Evolutionary conservation across 2,797 vertebrate genomes (phyloP), one percentile per base, ranked within the genome.

Genomic region (Crenichthys baileyi): DNA sequence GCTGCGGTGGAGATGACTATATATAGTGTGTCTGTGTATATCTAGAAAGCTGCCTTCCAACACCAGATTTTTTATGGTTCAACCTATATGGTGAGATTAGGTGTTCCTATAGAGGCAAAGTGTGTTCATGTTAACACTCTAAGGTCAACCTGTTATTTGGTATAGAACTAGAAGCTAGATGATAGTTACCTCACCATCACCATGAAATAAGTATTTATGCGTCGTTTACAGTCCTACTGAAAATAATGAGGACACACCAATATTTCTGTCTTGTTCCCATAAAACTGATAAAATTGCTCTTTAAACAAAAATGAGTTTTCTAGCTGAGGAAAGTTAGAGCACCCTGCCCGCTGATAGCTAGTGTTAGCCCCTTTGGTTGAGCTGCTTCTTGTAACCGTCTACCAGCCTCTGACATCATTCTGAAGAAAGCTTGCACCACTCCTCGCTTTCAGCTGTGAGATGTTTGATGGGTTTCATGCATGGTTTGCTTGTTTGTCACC

Each of bases 1-100:
- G 80, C 82, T 78, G 88, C 91, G 81, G 85, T 91, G 89, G 82
- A 88, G 91, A 87, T 36, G 61, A 73, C 65, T 72, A 20, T 72
- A 81, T 65, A 76, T 41, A 51, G 41, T 26, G 48, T 65, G 58
- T 71, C 9, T 75, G 24, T 65, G 46, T 79, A 22, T 55, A 58
- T 61, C 72, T 78, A 6, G 2, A 50, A 36, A 53, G 41, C 29
- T 26, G 48, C 31, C 31, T 22, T 65, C 18, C 61, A 65, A 16
- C 55, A 56, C n/a, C 22, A 72, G 24, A 67, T 31, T 18, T 31
- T 39, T 68, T 18, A 20, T 9, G 65, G 12, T 31, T 68, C 18
- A 53, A 4, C 31, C 11, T 36, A 53, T 13, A 31, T 39, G 55
- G 41, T 46, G 13, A 7, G 41, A 26, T 16, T 16, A 26, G 67